Base-by-base conservation (phyloP, 2,888 invertebrate species). In the Coremacera marginata region DNA sequence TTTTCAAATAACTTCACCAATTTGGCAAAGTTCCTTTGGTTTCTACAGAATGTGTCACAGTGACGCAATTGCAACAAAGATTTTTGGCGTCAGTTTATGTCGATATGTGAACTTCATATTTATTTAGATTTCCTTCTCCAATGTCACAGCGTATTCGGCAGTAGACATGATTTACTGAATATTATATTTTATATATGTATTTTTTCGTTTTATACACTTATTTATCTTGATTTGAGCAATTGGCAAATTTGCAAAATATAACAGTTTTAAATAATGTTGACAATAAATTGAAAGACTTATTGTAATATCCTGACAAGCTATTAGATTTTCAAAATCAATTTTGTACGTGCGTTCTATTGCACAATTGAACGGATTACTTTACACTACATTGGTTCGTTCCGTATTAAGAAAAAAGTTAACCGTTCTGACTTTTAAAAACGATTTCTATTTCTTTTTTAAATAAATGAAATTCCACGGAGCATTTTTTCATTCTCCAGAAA, bases 71-170 rank as follows among this genome's bases (percentile, higher is more conserved):
- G 79, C 76, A 77, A 78, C 73, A 78, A 78, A 78, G 81, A 78
- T 78, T 82, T 78, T 75, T 79, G 81, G 81, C 81, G 79, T 77
- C 80, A 70, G 68, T 76, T 71, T 65, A 49, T 65, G 73, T 76
- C 77, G 70, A 55, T 70, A 37, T 70, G 16, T 11, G 19, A 0
- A 9, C 8, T 67, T 67, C 19, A 25, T 14, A 60, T 60, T 60
- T 60, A 11, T 60, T 22, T 2, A 25, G 9, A 22, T 7, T 19
- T 19, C 25, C 7, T 4, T 4, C 57, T 25, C 22, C n/a, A 27
- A 25, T 60, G 25, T 60, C 14, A 44, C 44, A 44, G 2, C 4
- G 14, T 1, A 25, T 25, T 60, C 25, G 57, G 57, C 57, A 22
- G 9, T 25, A 60, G 25, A 60, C 27, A 60, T 60, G 25, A 60